Conservation (phyloP, 2,113 vertebrate genomes). For the Paraplagusia blochii region DNA sequence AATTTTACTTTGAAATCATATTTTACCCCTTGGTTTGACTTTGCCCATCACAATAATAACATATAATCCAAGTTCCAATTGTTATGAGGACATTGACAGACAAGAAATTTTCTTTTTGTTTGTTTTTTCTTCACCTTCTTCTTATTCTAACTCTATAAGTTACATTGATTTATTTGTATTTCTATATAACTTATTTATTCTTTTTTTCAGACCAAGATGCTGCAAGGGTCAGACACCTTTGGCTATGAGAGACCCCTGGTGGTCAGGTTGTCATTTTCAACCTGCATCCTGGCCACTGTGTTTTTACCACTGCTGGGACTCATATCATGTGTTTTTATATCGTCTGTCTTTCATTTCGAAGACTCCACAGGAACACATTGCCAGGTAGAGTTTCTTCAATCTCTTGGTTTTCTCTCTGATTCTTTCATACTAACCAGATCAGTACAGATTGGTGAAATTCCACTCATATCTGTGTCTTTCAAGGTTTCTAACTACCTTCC, state of each 20-base stretch:
- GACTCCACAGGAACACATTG: constrained; percentile 70
- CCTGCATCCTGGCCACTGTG: constrained; percentile 53
- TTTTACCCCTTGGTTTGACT: too few species aligned
- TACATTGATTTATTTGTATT: too few species aligned
- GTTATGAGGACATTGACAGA: too few species aligned
- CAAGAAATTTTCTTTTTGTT: too few species aligned
- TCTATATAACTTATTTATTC: not conserved
- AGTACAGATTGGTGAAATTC: not conserved
- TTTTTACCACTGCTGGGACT: constrained; percentile 65
- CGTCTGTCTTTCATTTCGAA: constrained; percentile 63
- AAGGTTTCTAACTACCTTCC: constrained; percentile 72
- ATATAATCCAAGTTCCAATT: too few species aligned
- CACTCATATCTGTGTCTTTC: constrained; percentile 16
- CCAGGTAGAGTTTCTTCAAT: constrained; percentile 39
- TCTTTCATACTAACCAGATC: too few species aligned
- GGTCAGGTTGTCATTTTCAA: constrained; percentile 53
- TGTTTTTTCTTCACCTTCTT: too few species aligned
- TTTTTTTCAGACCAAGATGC: constrained; percentile 49
- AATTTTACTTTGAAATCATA: too few species aligned
- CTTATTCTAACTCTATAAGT: too few species aligned
- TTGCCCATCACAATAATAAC: too few species aligned
- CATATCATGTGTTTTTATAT: constrained; percentile 63
- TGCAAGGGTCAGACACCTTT: constrained; percentile 46
- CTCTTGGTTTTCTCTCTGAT: not conserved
- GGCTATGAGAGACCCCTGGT: constrained; percentile 60